Percentiles rank a stretch among this genome's conserved stretches.
These are phyloP conservation scores for Fragum whitleyi DNA, from an alignment of 2,888 invertebrate species.

Conservation along the genomic window DNA sequence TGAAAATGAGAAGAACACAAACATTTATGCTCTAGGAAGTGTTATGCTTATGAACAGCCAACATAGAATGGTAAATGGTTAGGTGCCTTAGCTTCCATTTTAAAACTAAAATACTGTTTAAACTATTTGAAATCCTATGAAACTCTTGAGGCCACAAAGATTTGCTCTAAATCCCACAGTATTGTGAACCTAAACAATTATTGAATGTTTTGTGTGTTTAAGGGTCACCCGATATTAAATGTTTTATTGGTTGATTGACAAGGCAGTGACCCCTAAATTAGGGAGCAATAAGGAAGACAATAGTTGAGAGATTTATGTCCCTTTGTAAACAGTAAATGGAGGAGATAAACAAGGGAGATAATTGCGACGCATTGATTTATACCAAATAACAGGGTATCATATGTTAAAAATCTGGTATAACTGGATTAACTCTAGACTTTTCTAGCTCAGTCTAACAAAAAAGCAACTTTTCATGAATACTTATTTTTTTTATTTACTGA, in stretches of 20 bases:
- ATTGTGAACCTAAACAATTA: background rate
- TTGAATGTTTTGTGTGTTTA: background rate
- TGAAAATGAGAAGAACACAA: too few relatives aligned
- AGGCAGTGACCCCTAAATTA: slow-evolving; percentile 20
- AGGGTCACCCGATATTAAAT: background rate
- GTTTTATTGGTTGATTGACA: slow-evolving; percentile 17
- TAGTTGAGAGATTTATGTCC: slow-evolving; percentile 20
- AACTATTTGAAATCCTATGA: too few relatives aligned
- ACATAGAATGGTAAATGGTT: too few relatives aligned
- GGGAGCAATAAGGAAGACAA: slow-evolving; percentile 3
- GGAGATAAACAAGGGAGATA: slow-evolving; percentile 29
- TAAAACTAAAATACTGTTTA: too few relatives aligned
- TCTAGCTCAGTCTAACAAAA: too few relatives aligned
- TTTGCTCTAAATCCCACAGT: too few relatives aligned
- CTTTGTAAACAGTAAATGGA: slow-evolving; percentile 15
- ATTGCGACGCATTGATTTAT: slow-evolving; percentile 21
- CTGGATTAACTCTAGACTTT: background rate
- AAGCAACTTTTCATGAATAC: too few relatives aligned
- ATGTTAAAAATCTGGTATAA: background rate
- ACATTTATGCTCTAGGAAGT: too few relatives aligned
- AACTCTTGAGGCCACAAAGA: too few relatives aligned
- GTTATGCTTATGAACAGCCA: too few relatives aligned
- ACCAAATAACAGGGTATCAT: slow-evolving; percentile 14
- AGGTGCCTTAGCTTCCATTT: too few relatives aligned
- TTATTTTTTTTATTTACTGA: too few relatives aligned